Evolutionary conservation across 2,888 invertebrate genomes (phyloP).

Genomic region (Clepsis dumicolana): DNA sequence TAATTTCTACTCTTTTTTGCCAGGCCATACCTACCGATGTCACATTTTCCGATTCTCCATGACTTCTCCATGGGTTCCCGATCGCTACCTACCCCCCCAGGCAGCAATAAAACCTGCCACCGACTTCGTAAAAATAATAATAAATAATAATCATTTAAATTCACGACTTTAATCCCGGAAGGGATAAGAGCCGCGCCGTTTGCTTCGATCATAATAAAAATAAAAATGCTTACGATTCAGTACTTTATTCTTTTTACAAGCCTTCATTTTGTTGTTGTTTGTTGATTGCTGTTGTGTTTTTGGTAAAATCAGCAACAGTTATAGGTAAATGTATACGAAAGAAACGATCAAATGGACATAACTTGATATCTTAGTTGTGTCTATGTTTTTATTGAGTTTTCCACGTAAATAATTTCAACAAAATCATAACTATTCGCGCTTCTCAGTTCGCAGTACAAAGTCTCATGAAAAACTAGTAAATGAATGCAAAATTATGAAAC

Average conservation of each 20-base stretch:
- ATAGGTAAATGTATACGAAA: background rate
- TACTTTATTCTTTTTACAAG: conserved; percentile 13
- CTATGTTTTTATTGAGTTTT: too few species aligned
- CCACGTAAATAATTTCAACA: too few species aligned
- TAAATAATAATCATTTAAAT: conserved; percentile 34
- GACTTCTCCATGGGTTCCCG: background rate
- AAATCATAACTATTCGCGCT: too few species aligned
- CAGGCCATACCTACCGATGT: background rate
- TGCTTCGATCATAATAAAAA: conserved; percentile 11
- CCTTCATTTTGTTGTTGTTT: conserved; percentile 1
- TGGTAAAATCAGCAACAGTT: background rate
- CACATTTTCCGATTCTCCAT: background rate
- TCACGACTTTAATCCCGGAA: conserved; percentile 29
- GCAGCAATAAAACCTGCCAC: conserved; percentile 19
- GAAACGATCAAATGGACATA: background rate
- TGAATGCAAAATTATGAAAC: too few species aligned
- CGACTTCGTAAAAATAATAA: conserved; percentile 26
- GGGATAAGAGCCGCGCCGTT: conserved; percentile 14
- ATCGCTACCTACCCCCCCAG: conserved; percentile 11
- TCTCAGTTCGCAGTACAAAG: too few species aligned
- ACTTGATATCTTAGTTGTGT: too few species aligned
- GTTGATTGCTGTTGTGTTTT: background rate
- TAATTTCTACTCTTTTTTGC: background rate
- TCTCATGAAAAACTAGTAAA: too few species aligned
- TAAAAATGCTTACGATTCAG: conserved; percentile 11